Base-by-base conservation (phyloP, 2,888 invertebrate species). In the Hydraecia micacea region DNA sequence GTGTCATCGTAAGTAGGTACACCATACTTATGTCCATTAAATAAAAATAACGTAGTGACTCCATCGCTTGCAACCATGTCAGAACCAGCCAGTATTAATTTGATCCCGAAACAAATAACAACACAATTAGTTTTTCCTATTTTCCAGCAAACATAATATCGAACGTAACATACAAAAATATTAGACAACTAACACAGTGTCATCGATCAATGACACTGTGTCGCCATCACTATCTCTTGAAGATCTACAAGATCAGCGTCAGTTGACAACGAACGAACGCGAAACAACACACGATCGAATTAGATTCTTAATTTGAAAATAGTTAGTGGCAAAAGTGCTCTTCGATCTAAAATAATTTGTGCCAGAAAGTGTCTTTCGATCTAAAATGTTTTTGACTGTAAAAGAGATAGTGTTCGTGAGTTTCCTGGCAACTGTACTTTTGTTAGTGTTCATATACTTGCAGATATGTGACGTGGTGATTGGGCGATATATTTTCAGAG, bases 391-490 rank as follows among this genome's bases (percentile, higher is more conserved):
- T 92, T 80, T 95, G 8, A 90, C 80, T 49, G 74, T 88, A 6
- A 95, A 93, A 79, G 95, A 96, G 76, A 62, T 94, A 0, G 91
- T 92, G 72, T 95, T 92, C 83, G 55, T 96, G 49, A 82, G 93
- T 18, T 94, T 95, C 65, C 75, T 93, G 6, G 80, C 93, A 21
- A 82, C 90, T 18, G 77, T 93, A 18, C 72, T 96, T 2, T 82
- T 93, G 11, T 46, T 95, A 0, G 92, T 96, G 83, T 89, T 94
- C 13, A 77, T 92, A 36, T 96, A 96, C 82, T 86, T 96, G 74
- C 94, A 94, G 73, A 84, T 95, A 3, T 96, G 96, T 86, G 96
- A 96, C 81, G 75, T 94, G 13, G 75, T 95, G 18, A 90, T 96
- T 55, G 92, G 93, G 3, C 89, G 92, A 86, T 93, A 91, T 73